These are phyloP conservation scores for Drosophila testacea DNA, from an alignment of 2,888 invertebrate species.

Conservation along the genomic window DNA sequence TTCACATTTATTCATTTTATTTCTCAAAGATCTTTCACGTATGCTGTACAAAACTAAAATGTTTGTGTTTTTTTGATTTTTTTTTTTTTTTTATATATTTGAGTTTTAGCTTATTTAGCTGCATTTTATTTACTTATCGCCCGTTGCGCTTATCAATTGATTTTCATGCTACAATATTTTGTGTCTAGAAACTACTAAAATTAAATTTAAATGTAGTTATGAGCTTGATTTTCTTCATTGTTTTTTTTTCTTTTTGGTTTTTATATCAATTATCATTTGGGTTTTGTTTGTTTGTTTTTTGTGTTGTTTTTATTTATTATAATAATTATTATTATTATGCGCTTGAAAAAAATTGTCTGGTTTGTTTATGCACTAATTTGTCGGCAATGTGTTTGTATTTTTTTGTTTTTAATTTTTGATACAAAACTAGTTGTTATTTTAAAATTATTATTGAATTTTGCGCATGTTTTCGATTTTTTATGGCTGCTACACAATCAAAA, in stretches of 20 bases:
- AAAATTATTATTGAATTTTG: constrained; percentile 78
- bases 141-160: constrained; percentile 72
- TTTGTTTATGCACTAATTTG: constrained; percentile 72
- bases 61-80: constrained; percentile 13
- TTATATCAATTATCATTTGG: constrained; percentile 38
- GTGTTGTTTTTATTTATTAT: constrained; percentile 27
- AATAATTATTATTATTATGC: constrained; percentile 70
- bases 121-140: constrained; percentile 74
- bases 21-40: constrained; percentile 57
- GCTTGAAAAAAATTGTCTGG: constrained; percentile 60
- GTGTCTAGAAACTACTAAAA: constrained; percentile 80
- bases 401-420: constrained; percentile 47
- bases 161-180: constrained; percentile 80
- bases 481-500: constrained; percentile 55
- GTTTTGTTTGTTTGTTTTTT: constrained; percentile 27
- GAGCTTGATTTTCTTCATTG: constrained; percentile 37
- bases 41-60: constrained; percentile 62
- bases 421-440: constrained; percentile 71
- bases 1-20: constrained; percentile 50
- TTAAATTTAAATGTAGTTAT: constrained; percentile 81
- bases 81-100: constrained; percentile 50
- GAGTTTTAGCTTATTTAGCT: constrained; percentile 70
- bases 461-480: constrained; percentile 47
- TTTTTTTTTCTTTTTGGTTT: background rate
- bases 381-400: constrained; percentile 53